Evolutionary conservation across 1,140 invertebrate genomes (phyloP).

Genomic region (Hetaerina americana): DNA sequence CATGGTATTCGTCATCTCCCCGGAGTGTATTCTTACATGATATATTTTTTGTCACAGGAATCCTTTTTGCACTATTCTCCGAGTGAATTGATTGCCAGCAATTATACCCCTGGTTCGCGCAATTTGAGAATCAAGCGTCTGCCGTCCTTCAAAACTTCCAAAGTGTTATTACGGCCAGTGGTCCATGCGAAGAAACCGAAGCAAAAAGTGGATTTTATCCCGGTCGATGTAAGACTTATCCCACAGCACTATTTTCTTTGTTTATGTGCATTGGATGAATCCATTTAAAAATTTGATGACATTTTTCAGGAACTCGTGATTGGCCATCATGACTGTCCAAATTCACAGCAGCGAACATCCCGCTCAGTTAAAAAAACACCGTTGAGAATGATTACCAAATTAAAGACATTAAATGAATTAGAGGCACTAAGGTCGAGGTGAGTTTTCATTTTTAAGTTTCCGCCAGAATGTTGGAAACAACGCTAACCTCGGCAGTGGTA

Average conservation of each 20-base stretch:
- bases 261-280: neutral
- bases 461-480: neutral
- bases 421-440: neutral
- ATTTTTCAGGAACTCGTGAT: neutral
- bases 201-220: neutral
- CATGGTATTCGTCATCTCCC: neutral
- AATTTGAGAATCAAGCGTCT: neutral
- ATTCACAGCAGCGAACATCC: neutral
- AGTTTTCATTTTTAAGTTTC: neutral
- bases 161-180: neutral
- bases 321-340: neutral
- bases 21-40: neutral
- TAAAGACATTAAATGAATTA: neutral
- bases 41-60: neutral
- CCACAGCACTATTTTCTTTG: neutral
- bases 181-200: neutral
- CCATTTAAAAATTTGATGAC: neutral
- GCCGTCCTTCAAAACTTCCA: neutral
- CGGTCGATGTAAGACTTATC: neutral
- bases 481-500: no score
- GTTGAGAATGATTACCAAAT: neutral
- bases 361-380: neutral
- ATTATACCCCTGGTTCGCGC: neutral
- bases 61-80: neutral
- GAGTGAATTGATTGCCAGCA: neutral